Evolutionary conservation across 2,888 invertebrate genomes (phyloP).

Genomic region (Syrphus vitripennis): DNA sequence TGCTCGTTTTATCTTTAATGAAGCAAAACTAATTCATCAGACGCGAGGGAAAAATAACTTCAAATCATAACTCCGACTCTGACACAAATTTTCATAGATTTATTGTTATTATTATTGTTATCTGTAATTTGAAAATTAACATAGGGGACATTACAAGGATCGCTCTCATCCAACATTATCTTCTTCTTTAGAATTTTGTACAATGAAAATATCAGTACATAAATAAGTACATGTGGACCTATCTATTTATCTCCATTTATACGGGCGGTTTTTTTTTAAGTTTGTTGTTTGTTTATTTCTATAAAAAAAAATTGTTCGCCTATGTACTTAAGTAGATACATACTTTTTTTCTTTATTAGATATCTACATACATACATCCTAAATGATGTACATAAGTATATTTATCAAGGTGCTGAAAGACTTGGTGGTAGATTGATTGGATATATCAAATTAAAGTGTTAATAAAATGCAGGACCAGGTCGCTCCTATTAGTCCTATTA

Average conservation of each 20-base stretch:
- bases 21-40: neutral
- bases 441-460: too few relatives aligned
- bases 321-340: too few relatives aligned
- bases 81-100: neutral
- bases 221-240: neutral
- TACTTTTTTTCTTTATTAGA: too few relatives aligned
- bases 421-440: too few relatives aligned
- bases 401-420: too few relatives aligned
- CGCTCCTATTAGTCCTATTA: too few relatives aligned
- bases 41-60: too few relatives aligned
- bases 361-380: too few relatives aligned
- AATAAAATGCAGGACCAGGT: too few relatives aligned
- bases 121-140: constrained; percentile 1
- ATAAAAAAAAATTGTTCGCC: too few relatives aligned
- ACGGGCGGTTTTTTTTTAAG: neutral
- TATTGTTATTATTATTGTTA: neutral
- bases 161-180: neutral
- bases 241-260: neutral
- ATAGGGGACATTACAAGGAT: neutral
- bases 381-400: too few relatives aligned
- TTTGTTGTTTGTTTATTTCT: neutral
- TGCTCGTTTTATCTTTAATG: neutral
- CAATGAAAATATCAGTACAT: too few relatives aligned
- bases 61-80: neutral
- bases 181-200: neutral